These are phyloP conservation scores for Pterobdella sp. DNA, from an alignment of 2,888 invertebrate genomes.

Conservation along the genomic window DNA sequence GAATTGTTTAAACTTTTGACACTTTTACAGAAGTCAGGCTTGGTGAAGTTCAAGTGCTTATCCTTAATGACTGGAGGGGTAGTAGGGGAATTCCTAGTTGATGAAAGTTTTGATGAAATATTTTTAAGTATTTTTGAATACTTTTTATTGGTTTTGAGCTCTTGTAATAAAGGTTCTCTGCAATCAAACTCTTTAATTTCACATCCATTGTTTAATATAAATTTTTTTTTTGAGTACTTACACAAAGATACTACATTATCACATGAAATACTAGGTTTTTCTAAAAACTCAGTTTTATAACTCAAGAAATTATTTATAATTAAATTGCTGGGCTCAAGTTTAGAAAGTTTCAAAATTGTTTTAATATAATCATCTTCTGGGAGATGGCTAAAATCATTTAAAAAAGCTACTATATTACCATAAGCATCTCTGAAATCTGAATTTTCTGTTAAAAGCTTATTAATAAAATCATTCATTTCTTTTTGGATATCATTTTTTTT, in stretches of 20 bases:
- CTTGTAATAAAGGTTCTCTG: neutral
- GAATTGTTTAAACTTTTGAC: slow-evolving; percentile 6
- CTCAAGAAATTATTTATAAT: neutral
- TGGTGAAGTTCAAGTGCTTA: neutral
- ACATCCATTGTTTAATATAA: neutral
- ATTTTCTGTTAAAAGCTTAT: neutral
- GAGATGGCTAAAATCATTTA: slow-evolving; percentile 7
- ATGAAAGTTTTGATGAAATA: neutral
- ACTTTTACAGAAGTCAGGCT: neutral
- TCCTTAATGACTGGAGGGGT: neutral
- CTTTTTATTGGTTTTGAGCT: slow-evolving; percentile 5
- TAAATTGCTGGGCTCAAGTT: neutral
- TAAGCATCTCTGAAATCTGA: slow-evolving; percentile 8
- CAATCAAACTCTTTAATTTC: neutral
- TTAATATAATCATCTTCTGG: neutral
- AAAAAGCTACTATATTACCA: neutral
- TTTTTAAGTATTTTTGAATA: neutral
- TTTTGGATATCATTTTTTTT: slow-evolving; percentile 4
- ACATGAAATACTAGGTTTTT: neutral
- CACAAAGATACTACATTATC: neutral
- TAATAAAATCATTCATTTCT: neutral
- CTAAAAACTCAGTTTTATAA: neutral
- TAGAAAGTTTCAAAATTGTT: slow-evolving; percentile 4
- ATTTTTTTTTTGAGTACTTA: neutral
- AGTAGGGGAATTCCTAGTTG: neutral